Base-by-base conservation (phyloP, 2,113 vertebrate species). In the Erpornis zantholeuca region DNA sequence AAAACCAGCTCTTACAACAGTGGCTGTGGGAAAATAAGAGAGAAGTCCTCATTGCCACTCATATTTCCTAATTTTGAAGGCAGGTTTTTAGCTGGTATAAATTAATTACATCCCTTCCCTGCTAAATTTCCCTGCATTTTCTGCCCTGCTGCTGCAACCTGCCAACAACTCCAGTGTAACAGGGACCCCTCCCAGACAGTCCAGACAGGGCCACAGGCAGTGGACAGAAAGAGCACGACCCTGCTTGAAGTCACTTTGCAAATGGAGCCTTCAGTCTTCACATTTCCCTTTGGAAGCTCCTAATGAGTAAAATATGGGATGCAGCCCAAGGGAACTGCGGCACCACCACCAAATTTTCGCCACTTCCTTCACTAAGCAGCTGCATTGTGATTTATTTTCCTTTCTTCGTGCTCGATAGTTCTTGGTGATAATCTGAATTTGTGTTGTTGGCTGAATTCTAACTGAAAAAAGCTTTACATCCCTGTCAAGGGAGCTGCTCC, bases 131-230 rank as follows among this genome's bases (percentile, higher is more conserved):
- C 33, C 40, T 35, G 31, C 21, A 1, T 77, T 91, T 53, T 38
- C 42, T 50, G 42, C 59, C 4, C 1, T 15, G 19, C 33, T 24
- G 7, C 6, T 31, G 40, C 10, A 19, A 42, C 18, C 56, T 36
- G 7, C 31, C 10, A 35, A 7, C 1, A 2, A 2, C 52, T 47
- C 40, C 8, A 2, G 42, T 2, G 1, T 7, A 2, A 11, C 11
- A 0, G 5, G 42, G 50, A 9, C 33, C 54, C 56, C 2, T 9
- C 44, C 12, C 12, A 12, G 77, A 11, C 61, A 52, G 16, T 11
- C 35, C 47, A 45, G 52, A 17, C 9, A 22, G 71, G 45, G n/a
- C 12, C 28, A 17, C 29, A 38, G n/a, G 13, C 49, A 28, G 2
- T 4, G 70, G 12, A 4, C 23, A 42, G 78, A 7, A 33, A 10